Evolutionary conservation across 2,113 vertebrate species (phyloP).

Genomic region (Meriones unguiculatus): DNA sequence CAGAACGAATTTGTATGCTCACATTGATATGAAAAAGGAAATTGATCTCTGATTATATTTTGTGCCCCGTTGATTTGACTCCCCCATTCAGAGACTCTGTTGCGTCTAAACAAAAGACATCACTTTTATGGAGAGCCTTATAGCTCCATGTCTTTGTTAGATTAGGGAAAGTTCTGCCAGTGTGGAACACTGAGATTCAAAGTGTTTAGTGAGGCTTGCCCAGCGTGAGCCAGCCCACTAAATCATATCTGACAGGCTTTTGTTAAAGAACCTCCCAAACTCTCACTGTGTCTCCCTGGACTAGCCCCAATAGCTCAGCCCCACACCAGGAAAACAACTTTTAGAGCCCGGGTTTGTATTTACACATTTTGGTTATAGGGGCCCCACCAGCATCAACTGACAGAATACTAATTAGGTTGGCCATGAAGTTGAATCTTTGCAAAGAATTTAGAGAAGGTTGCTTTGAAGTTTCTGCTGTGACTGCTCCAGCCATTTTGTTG

Average conservation of each 20-base stretch:
- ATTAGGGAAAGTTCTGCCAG: constrained; percentile 74
- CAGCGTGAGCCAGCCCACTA: constrained; percentile 76
- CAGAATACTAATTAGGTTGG: neutral
- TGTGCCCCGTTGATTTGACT: constrained; percentile 80
- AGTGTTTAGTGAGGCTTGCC: constrained; percentile 84
- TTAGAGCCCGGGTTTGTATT: constrained; percentile 19
- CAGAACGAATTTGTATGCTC: constrained; percentile 56
- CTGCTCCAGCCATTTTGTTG: neutral
- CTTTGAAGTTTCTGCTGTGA: neutral
- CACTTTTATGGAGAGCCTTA: constrained; percentile 84
- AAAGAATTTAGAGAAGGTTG: constrained; percentile 26
- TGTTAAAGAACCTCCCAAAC: constrained; percentile 79
- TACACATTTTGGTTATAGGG: constrained; percentile 32
- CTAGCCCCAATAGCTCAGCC: neutral
- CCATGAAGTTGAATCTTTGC: neutral
- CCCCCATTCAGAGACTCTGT: constrained; percentile 76
- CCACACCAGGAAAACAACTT: neutral
- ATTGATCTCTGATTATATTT: constrained; percentile 86
- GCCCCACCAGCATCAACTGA: neutral
- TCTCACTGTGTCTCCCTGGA: neutral
- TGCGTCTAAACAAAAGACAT: constrained; percentile 84
- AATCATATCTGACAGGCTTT: constrained; percentile 87
- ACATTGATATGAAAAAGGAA: constrained; percentile 77
- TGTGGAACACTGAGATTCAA: constrained; percentile 81
- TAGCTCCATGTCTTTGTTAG: constrained; percentile 83